phyloP scores from a whole-genome alignment of 2,888 invertebrate genomes.

The Quadriops clusia region DNA sequence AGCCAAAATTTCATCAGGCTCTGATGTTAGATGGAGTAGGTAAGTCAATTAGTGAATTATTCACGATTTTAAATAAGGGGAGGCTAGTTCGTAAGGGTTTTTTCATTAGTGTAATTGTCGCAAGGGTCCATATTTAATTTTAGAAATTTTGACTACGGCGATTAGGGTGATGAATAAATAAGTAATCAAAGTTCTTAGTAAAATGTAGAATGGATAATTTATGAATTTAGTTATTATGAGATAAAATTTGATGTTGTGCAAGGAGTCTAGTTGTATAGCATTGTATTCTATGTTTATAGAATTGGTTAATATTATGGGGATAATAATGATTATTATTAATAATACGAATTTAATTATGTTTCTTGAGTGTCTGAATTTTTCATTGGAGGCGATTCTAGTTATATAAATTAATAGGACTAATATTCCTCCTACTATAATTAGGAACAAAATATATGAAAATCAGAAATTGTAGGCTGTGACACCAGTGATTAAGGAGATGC shows the following conservation, averaged over 20 bases:
- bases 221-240: slow-evolving; percentile 44
- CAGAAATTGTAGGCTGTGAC: slow-evolving; percentile 42
- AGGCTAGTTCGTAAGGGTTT: slow-evolving; percentile 38
- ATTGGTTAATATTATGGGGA: not conserved
- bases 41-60: slow-evolving; percentile 46
- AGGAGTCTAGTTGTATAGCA: not conserved
- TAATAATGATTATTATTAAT: slow-evolving; percentile 13
- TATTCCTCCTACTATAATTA: slow-evolving; percentile 52
- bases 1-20: slow-evolving; percentile 58
- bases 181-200: slow-evolving; percentile 44
- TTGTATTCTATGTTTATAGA: slow-evolving; percentile 11
- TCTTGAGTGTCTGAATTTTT: slow-evolving; percentile 40
- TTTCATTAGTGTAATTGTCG: slow-evolving; percentile 41
- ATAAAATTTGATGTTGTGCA: slow-evolving; percentile 15
- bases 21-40: slow-evolving; percentile 52
- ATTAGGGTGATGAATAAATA: slow-evolving; percentile 50
- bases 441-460: slow-evolving; percentile 50
- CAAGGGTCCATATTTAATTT: slow-evolving; percentile 42
- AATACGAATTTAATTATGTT: slow-evolving; percentile 26
- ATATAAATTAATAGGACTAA: slow-evolving; percentile 55
- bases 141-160: slow-evolving; percentile 46
- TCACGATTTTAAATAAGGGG: slow-evolving; percentile 45
- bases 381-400: slow-evolving; percentile 49
- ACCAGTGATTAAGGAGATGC: slow-evolving; percentile 39
- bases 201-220: slow-evolving; percentile 40